Evolutionary conservation across 1,140 invertebrate species (phyloP).

Genomic region (Chionoecetes opilio): DNA sequence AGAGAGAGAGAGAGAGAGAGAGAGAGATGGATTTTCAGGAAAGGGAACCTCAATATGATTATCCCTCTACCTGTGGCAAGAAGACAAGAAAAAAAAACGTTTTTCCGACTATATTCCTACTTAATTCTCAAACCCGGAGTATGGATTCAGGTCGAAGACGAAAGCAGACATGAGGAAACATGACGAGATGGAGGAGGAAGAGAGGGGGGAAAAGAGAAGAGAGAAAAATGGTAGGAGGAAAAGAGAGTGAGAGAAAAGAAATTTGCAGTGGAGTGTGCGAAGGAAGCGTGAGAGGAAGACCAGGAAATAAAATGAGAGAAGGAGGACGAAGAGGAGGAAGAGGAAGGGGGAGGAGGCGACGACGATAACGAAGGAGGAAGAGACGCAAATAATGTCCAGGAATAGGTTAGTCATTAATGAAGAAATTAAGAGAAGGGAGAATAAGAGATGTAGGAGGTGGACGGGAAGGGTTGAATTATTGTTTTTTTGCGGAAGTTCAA

Average conservation of each 20-base stretch:
- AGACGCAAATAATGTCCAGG: not conserved
- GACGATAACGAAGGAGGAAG: too few relatives aligned
- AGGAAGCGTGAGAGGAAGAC: not conserved
- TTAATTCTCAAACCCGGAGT: not conserved
- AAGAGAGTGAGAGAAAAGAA: too few relatives aligned
- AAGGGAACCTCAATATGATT: not conserved
- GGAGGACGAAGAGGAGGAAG: too few relatives aligned
- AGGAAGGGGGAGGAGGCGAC: too few relatives aligned
- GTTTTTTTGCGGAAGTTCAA: too few relatives aligned
- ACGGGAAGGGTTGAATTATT: too few relatives aligned
- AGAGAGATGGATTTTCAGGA: not conserved
- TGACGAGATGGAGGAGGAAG: not conserved
- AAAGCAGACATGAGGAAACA: not conserved
- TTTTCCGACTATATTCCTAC: not conserved
- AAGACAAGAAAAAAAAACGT: too few relatives aligned
- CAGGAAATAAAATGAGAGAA: not conserved
- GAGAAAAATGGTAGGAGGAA: not conserved
- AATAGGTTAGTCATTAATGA: not conserved
- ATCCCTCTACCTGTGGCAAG: too few relatives aligned
- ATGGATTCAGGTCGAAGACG: not conserved
- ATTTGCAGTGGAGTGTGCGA: too few relatives aligned
- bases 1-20: slow-evolving; percentile 18
- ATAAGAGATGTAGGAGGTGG: too few relatives aligned
- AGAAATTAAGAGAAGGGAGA: not conserved
- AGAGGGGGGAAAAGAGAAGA: not conserved